These are phyloP conservation scores for Lasioglossum figueresi DNA, from an alignment of 2,888 invertebrate genomes.

Conservation along the genomic window DNA sequence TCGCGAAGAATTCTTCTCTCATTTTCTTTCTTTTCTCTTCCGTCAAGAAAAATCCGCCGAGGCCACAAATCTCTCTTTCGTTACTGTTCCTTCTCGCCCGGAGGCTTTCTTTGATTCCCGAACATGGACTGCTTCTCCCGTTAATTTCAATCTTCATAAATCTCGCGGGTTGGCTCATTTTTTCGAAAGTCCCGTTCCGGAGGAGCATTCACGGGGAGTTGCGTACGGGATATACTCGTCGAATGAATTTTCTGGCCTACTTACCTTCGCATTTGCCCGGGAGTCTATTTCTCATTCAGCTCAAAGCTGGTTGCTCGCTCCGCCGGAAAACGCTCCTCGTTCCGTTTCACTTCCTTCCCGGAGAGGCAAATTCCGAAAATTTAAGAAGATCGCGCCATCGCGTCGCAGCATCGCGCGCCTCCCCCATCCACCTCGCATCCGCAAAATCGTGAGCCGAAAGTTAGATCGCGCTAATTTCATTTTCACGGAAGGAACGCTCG, in stretches of 20 bases:
- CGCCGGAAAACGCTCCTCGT: constrained; percentile 37
- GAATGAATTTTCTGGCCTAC: constrained; percentile 30
- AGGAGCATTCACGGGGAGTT: neutral
- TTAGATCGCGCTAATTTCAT: constrained; percentile 40
- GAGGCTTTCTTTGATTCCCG: neutral
- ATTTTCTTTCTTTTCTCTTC: neutral
- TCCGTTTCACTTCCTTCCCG: constrained; percentile 37
- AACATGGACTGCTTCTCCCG: neutral
- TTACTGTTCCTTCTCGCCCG: constrained; percentile 1
- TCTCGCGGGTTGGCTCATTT: neutral
- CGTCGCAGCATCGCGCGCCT: neutral
- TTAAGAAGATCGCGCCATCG: neutral
- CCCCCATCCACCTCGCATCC: neutral
- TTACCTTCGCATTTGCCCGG: constrained; percentile 6
- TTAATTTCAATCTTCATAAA: constrained; percentile 8
- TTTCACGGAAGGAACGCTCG: neutral
- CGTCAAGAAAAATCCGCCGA: neutral
- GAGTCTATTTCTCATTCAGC: constrained; percentile 34
- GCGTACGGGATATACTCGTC: neutral
- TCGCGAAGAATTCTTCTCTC: neutral
- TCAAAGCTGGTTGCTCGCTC: constrained; percentile 17
- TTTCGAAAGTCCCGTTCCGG: neutral
- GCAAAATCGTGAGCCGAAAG: constrained; percentile 11
- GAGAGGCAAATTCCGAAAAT: constrained; percentile 26
- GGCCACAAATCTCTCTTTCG: neutral